phyloP scores from a whole-genome alignment of 2,113 vertebrate species.

The Aplodontia rufa region DNA sequence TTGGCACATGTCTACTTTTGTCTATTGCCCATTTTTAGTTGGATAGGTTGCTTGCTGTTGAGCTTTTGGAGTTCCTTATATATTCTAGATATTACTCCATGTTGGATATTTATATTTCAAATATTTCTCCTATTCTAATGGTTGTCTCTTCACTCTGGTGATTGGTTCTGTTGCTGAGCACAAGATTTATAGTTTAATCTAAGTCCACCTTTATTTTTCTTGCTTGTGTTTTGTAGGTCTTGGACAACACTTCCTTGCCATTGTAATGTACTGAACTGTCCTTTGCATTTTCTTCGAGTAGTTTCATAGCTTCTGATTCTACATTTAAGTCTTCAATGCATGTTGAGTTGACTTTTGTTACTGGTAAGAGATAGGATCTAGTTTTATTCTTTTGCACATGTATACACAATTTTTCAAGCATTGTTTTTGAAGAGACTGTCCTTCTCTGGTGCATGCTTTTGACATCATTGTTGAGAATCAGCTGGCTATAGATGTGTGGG shows the following conservation, averaged over 20 bases:
- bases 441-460: too few relatives aligned
- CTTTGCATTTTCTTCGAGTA: background rate
- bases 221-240: background rate
- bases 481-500: background rate
- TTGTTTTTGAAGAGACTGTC: too few relatives aligned
- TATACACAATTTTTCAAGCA: too few relatives aligned
- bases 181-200: background rate
- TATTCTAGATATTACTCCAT: background rate
- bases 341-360: background rate
- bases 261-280: background rate
- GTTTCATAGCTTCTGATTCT: background rate
- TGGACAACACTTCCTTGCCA: background rate
- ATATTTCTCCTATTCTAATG: too few relatives aligned
- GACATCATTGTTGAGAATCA: background rate
- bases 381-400: background rate
- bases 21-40: background rate
- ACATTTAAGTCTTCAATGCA: background rate
- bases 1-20: background rate
- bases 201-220: background rate
- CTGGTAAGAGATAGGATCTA: background rate
- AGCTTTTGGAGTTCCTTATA: background rate
- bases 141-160: background rate
- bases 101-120: too few relatives aligned
- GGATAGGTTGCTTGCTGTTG: background rate
- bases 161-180: background rate